Base-by-base conservation (phyloP, 2,888 invertebrate species). In the Protophormia terraenovae region DNA sequence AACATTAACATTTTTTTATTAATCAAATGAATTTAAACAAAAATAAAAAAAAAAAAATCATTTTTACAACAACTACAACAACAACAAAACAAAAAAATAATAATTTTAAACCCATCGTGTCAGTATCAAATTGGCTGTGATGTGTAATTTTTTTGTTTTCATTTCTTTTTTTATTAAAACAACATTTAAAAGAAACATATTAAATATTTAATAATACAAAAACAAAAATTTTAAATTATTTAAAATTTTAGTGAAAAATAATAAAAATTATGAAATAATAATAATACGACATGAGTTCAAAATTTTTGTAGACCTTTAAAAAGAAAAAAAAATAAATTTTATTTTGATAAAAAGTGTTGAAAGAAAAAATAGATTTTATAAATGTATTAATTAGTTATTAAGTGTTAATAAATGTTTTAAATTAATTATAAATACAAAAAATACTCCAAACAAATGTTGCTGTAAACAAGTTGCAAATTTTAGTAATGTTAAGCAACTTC, bases 101-200 rank as follows among this genome's bases (percentile, higher is more conserved):
- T 76, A 82, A 69, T 71, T 71, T 64, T 45, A 58, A 83, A 83
- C 83, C 90, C 90, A 90, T 90, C 90, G 91, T 85, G 82, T 91
- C 91, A 89, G 90, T 89, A 90, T 88, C 89, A 89, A 85, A 91
- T 91, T 91, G 91, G 91, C 91, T 91, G 91, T 91, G 91, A 91
- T 90, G 91, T 89, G 90, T 90, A 90, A 86, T 64, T 77, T 88
- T 83, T n/a, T n/a, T n/a, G n/a, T n/a, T n/a, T n/a, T n/a, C n/a
- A n/a, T n/a, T n/a, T n/a, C n/a, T n/a, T n/a, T n/a, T 76, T 85
- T 71, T 62, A 58, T 66, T 60, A 67, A 72, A 82, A 45, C 41
- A 71, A 45, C 62, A n/a, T n/a, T n/a, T n/a, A n/a, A n/a, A n/a
- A n/a, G n/a, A n/a, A n/a, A n/a, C n/a, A n/a, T n/a, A n/a, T n/a